These are phyloP conservation scores for Epirrhoe tristata DNA, from an alignment of 2,888 invertebrate genomes.

Conservation along the genomic window DNA sequence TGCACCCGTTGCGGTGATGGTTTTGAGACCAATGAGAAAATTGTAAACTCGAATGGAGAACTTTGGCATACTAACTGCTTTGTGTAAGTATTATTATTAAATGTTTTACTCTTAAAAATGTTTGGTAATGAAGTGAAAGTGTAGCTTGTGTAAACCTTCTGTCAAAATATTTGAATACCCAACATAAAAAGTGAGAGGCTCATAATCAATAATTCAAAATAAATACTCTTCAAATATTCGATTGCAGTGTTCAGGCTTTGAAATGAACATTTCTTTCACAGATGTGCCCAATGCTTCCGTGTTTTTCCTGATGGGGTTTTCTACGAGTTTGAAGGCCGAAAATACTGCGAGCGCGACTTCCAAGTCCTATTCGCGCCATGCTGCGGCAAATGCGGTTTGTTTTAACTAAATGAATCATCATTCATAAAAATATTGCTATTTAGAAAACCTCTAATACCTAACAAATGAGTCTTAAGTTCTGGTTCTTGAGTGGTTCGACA, in stretches of 20 bases:
- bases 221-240: too few species aligned
- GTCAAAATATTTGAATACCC: too few species aligned
- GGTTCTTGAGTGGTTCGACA: too few species aligned
- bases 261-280: constrained; percentile 57
- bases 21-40: constrained; percentile 98
- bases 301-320: constrained; percentile 99
- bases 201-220: too few species aligned
- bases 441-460: not conserved
- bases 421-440: not conserved
- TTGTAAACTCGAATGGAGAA: constrained; percentile 99
- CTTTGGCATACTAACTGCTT: constrained; percentile 99
- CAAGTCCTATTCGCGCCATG: constrained; percentile 98
- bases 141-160: too few species aligned
- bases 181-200: too few species aligned
- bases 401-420: not conserved
- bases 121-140: too few species aligned
- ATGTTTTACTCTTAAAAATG: not conserved
- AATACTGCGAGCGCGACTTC: constrained; percentile 99
- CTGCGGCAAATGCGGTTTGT: constrained; percentile 92
- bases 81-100: constrained; percentile 90
- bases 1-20: constrained; percentile 98
- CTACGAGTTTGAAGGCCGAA: constrained; percentile 99
- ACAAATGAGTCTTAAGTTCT: too few species aligned
- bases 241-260: not conserved
- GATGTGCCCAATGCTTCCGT: constrained; percentile 99